phyloP scores from a whole-genome alignment of 2,113 vertebrate species.

The Bolborhynchus lineola region DNA sequence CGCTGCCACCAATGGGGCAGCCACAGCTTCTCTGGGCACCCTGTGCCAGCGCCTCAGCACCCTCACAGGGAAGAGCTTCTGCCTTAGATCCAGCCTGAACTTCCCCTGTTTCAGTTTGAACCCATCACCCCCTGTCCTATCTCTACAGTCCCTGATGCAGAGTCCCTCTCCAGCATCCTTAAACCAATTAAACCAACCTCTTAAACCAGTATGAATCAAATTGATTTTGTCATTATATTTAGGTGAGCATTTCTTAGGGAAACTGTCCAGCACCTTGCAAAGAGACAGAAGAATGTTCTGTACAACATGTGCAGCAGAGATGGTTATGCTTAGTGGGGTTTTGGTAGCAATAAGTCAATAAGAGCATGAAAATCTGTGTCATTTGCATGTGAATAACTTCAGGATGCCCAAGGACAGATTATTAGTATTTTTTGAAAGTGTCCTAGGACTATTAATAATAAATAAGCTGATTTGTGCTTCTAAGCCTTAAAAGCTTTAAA shows the following conservation, averaged over 20 bases:
- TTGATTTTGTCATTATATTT: background rate
- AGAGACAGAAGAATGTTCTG: background rate
- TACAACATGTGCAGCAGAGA: background rate
- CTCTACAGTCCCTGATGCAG: accelerated
- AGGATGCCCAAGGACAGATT: constrained; percentile 31
- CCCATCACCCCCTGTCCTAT: background rate
- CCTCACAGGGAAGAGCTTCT: background rate
- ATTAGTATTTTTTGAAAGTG: constrained; percentile 31
- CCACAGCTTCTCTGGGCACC: no score
- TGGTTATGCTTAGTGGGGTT: constrained; percentile 24
- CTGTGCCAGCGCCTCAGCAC: background rate
- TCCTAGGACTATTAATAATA: constrained; percentile 37
- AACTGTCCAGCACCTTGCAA: background rate
- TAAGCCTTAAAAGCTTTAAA: constrained; percentile 25
- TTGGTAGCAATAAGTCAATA: constrained; percentile 14
- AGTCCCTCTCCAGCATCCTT: background rate
- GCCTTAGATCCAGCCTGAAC: background rate
- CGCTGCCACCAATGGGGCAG: no score
- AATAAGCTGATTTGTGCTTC: constrained; percentile 18
- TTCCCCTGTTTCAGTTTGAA: background rate
- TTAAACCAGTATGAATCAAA: background rate
- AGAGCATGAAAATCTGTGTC: constrained; percentile 8
- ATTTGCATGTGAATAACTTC: constrained; percentile 36
- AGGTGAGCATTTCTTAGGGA: background rate
- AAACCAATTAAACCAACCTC: background rate